A percentile compares a stretch with the other conserved stretches of the same genome.
Conservation (phyloP, 2,113 vertebrate species). For the Podarcis raffonei region DNA sequence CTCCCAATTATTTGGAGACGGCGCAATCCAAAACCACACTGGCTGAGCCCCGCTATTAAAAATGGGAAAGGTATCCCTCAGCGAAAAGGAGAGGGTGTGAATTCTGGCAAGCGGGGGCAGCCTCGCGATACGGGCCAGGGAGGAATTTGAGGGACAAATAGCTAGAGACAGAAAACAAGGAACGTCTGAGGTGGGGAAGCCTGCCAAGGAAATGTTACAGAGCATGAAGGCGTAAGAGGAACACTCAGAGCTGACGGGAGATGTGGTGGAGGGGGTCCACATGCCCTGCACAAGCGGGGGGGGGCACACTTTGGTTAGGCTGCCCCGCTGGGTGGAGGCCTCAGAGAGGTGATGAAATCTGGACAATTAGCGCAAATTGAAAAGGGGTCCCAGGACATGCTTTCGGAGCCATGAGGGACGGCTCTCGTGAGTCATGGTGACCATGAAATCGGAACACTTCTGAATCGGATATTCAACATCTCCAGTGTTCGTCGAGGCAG, state of each 20-base stretch:
- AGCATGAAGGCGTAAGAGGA: conserved; percentile 13
- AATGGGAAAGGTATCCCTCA: background rate
- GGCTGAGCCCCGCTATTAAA: background rate
- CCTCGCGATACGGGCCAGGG: background rate
- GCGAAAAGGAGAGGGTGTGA: background rate
- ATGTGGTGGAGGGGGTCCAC: background rate
- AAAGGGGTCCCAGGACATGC: background rate
- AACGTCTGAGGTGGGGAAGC: background rate
- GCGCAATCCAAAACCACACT: background rate
- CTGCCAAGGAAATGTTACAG: conserved; percentile 25
- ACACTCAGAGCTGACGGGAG: background rate
- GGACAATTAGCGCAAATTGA: background rate
- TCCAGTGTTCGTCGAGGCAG: background rate
- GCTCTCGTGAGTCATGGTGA: background rate
- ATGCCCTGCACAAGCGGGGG: background rate
- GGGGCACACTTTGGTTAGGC: too few relatives aligned
- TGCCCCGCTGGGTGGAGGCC: background rate
- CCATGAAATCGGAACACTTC: background rate
- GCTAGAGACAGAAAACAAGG: conserved; percentile 12
- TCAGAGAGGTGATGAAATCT: background rate
- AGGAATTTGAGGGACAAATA: conserved; percentile 16
- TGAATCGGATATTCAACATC: background rate
- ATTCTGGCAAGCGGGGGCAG: background rate
- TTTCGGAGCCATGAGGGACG: background rate
- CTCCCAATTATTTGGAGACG: background rate